These are phyloP conservation scores for Pithys albifrons DNA, from an alignment of 2,113 vertebrate species.

Conservation along the genomic window DNA sequence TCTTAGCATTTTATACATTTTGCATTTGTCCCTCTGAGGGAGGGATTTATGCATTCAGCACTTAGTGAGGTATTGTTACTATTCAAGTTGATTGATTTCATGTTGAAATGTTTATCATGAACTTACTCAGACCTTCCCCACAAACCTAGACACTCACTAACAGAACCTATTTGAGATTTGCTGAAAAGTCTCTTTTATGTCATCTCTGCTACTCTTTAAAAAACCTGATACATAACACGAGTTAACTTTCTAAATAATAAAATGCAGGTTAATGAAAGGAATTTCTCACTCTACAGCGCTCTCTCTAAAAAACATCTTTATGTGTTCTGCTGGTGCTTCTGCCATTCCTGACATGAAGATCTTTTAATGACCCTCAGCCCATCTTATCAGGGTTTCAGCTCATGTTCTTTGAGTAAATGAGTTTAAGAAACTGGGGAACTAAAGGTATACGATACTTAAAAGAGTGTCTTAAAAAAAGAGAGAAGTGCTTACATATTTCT, in stretches of 20 bases:
- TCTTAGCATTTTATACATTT: not conserved
- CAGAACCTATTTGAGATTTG: not conserved
- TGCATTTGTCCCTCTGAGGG: not conserved
- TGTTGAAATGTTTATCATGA: not conserved
- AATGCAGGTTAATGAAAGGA: not conserved
- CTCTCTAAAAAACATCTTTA: not conserved
- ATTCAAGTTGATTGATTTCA: not conserved
- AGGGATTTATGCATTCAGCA: not conserved
- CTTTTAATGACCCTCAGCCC: not conserved
- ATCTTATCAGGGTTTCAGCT: not conserved
- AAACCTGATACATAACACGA: not conserved
- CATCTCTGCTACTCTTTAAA: not conserved
- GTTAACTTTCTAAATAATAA: not conserved
- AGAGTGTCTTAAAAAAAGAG: not conserved
- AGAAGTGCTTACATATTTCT: not conserved
- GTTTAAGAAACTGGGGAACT: not conserved
- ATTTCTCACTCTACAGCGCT: not conserved
- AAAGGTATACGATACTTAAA: not conserved
- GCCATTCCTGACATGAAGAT: not conserved
- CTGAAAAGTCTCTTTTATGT: not conserved
- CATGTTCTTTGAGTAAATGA: not conserved
- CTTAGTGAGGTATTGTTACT: not conserved
- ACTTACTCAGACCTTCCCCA: not conserved
- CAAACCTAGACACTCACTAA: not conserved
- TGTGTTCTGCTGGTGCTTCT: not conserved